A percentile compares a stretch with the other conserved stretches of the same genome.
phyloP scores from a whole-genome alignment of 2,113 vertebrate species.

The Andinoacara biseriatus region DNA sequence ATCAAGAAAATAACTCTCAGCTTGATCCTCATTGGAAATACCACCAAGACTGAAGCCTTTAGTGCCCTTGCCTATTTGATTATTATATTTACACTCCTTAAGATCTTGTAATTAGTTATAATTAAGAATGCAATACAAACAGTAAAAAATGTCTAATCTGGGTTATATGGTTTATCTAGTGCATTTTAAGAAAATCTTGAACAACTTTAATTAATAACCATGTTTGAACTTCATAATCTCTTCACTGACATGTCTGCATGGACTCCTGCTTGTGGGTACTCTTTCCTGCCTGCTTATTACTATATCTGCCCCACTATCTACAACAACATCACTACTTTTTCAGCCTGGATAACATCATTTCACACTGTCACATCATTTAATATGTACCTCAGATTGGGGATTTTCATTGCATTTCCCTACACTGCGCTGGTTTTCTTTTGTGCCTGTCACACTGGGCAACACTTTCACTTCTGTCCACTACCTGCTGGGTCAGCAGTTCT shows the following conservation, averaged over 20 bases:
- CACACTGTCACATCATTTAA: neutral
- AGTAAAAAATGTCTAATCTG: neutral
- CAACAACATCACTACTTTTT: neutral
- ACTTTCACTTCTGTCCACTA: constrained; percentile 27
- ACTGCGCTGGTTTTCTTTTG: neutral
- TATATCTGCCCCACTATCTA: neutral
- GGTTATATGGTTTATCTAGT: neutral
- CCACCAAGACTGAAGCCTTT: neutral
- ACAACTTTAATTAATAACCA: neutral
- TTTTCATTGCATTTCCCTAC: neutral
- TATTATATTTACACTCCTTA: neutral
- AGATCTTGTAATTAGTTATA: neutral
- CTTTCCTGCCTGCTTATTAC: neutral
- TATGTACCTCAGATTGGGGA: neutral
- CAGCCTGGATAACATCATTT: neutral
- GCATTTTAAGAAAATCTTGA: neutral
- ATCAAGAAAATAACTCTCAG: neutral
- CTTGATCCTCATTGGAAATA: neutral
- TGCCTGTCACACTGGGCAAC: neutral
- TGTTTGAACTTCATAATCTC: neutral
- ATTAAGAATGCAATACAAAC: neutral
- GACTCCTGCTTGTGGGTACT: no score
- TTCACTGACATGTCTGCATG: neutral
- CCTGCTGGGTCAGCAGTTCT: constrained; percentile 43
- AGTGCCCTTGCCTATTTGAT: neutral